Evolutionary conservation across 2,888 invertebrate species (phyloP).

Genomic region (Idaea straminata): DNA sequence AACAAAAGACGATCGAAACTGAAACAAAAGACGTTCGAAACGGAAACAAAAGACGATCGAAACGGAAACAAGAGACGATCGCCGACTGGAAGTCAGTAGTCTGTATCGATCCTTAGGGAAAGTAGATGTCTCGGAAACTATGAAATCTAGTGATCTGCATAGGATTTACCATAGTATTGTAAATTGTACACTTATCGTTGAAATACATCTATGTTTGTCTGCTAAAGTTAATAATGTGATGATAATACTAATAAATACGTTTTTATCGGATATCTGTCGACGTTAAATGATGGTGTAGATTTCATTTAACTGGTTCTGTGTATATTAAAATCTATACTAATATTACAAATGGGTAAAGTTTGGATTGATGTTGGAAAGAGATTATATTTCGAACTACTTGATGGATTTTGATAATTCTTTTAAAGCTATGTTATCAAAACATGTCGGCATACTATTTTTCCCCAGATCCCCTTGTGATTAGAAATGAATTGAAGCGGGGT

Average conservation of each 20-base stretch:
- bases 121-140: neutral
- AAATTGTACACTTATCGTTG: neutral
- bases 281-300: slow-evolving; percentile 15
- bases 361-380: too few relatives aligned
- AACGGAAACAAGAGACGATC: too few relatives aligned
- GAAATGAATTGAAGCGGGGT: too few relatives aligned
- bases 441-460: too few relatives aligned
- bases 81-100: neutral
- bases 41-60: too few relatives aligned
- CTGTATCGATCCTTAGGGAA: slow-evolving; percentile 4
- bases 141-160: neutral
- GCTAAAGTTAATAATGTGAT: neutral
- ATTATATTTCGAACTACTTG: too few relatives aligned
- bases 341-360: neutral
- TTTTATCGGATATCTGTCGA: neutral
- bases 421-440: too few relatives aligned
- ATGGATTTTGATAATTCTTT: too few relatives aligned
- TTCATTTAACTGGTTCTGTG: slow-evolving; percentile 3
- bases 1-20: too few relatives aligned
- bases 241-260: neutral
- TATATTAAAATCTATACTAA: slow-evolving; percentile 1
- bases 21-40: too few relatives aligned
- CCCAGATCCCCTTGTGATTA: too few relatives aligned
- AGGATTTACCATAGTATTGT: neutral
- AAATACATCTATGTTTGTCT: neutral